phyloP scores from a whole-genome alignment of 1,140 invertebrate genomes.

The Orchesella cincta region DNA sequence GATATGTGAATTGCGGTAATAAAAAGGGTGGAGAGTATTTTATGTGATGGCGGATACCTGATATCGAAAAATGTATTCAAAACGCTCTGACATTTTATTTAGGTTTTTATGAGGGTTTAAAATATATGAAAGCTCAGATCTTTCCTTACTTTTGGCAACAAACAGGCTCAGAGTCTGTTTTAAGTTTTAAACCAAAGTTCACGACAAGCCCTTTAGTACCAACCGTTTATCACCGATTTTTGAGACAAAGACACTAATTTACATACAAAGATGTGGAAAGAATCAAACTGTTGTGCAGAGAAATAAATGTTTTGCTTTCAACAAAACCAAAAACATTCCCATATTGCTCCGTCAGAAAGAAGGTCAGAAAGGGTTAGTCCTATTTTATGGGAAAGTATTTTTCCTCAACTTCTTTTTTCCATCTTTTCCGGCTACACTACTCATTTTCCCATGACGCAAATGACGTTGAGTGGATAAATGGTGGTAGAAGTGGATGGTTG shows the following conservation, averaged over 20 bases:
- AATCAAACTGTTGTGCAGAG: too few relatives aligned
- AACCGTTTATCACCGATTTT: too few relatives aligned
- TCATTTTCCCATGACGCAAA: slow-evolving; percentile 27
- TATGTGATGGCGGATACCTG: background rate
- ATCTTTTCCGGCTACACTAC: background rate
- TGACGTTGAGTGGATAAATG: background rate
- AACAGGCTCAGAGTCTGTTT: too few relatives aligned
- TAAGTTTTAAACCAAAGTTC: too few relatives aligned
- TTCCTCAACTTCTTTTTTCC: slow-evolving; percentile 18
- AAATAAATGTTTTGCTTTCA: background rate
- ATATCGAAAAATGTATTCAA: background rate
- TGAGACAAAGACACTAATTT: too few relatives aligned
- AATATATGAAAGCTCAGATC: background rate
- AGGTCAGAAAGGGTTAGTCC: slow-evolving; percentile 24
- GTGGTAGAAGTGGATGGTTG: too few relatives aligned
- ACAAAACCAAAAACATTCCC: background rate
- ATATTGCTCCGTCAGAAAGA: background rate
- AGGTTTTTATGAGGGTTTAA: background rate
- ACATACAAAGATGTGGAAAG: background rate
- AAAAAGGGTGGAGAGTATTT: background rate
- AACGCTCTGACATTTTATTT: too few relatives aligned
- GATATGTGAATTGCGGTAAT: background rate
- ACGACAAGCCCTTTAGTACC: too few relatives aligned
- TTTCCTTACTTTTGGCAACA: background rate
- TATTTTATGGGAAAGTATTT: slow-evolving; percentile 28